These are phyloP conservation scores for Sialis lutaria DNA, from an alignment of 2,888 invertebrate species.

Conservation along the genomic window DNA sequence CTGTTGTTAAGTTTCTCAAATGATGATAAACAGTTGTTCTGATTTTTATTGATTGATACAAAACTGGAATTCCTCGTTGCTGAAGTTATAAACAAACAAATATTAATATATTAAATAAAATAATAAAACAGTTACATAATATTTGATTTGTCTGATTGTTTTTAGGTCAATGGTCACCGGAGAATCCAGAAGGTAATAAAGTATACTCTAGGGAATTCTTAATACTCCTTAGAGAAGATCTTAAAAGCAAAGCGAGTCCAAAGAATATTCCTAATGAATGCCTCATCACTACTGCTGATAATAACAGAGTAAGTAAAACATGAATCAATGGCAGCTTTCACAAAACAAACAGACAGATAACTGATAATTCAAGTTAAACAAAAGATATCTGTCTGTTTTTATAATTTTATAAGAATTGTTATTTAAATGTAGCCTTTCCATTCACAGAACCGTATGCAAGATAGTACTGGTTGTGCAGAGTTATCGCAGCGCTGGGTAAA, in stretches of 20 bases:
- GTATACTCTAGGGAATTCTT: slow-evolving; percentile 69
- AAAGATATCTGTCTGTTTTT: too few relatives aligned
- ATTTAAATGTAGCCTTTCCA: too few relatives aligned
- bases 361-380: too few relatives aligned
- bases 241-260: slow-evolving; percentile 57
- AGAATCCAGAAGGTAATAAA: slow-evolving; percentile 62
- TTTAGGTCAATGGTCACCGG: slow-evolving; percentile 73
- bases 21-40: slow-evolving; percentile 1
- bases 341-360: too few relatives aligned
- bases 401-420: too few relatives aligned
- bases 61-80: slow-evolving; percentile 12
- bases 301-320: slow-evolving; percentile 16
- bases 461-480: slow-evolving; percentile 12
- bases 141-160: slow-evolving; percentile 2
- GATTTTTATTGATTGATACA: not conserved
- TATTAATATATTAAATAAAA: not conserved
- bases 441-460: not conserved
- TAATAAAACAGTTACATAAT: not conserved
- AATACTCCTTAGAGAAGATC: slow-evolving; percentile 53
- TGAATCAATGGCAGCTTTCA: too few relatives aligned
- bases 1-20: not conserved
- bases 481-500: slow-evolving; percentile 19
- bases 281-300: slow-evolving; percentile 39
- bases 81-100: slow-evolving; percentile 4
- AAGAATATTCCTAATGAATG: slow-evolving; percentile 37